A percentile compares a stretch with the other conserved stretches of the same genome.
phyloP scores from a whole-genome alignment of 2,113 vertebrate species.

The Microtus richardsoni region DNA sequence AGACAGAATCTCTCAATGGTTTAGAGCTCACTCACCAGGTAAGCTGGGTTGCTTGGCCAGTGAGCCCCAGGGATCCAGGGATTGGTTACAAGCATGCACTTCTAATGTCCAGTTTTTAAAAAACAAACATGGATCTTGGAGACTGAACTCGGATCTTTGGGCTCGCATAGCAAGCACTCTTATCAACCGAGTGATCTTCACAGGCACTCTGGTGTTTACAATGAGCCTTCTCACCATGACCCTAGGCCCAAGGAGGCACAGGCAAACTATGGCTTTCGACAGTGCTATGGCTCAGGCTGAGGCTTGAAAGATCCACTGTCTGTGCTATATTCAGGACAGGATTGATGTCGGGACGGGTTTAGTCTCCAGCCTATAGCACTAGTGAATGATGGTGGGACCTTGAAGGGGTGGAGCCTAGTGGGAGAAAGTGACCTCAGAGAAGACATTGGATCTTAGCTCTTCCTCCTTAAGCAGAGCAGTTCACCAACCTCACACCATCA shows the following conservation, averaged over 20 bases:
- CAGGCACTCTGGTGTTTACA: neutral
- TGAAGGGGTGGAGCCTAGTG: neutral
- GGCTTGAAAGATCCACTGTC: neutral
- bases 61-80: neutral
- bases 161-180: neutral
- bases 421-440: neutral
- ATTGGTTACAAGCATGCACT: neutral
- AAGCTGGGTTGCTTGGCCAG: neutral
- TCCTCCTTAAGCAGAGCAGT: neutral
- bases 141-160: no score
- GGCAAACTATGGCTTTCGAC: neutral
- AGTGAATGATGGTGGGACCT: no score
- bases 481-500: neutral
- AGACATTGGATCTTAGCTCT: neutral
- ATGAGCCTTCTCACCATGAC: neutral
- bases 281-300: accelerated
- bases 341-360: no score
- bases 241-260: neutral
- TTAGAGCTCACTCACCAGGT: neutral
- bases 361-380: neutral
- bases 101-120: neutral
- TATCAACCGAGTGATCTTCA: neutral
- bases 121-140: neutral
- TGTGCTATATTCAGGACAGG: neutral
- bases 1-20: neutral